Base-by-base conservation (phyloP, 1,140 invertebrate genomes). In the Octopus bimaculoides region DNA sequence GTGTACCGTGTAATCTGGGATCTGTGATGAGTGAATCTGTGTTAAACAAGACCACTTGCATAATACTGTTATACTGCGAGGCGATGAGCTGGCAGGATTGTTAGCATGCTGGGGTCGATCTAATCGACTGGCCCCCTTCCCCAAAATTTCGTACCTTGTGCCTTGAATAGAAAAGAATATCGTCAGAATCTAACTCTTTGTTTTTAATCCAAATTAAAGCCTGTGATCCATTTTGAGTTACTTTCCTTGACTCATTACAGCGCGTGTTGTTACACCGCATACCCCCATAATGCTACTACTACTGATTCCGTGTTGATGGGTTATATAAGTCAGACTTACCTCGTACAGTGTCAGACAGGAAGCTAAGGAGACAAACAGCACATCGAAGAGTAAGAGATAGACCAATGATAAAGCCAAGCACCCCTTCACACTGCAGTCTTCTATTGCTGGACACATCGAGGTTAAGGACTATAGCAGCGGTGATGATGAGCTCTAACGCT, bases 331-430 rank as follows among this genome's bases (percentile, higher is more conserved):
- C 26, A 17, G 71, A 12, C 89, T 90, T 91, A 94, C 94, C 91
- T 97, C 96, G n/a, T 96, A 90, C 90, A 95, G 93, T 41, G 97
- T 96, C 83, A 98, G 91, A 81, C 94, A 83, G 26, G 96, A 93
- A 56, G 96, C 96, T 88, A 98, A 92, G 74, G 95, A 91, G 77
- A 96, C 94, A 75, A 96, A 94, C 74, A 93, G 87, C 71, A 95
- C 91, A 91, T 97, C 98, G 77, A 94, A 92, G 10, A 93, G 85
- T 10, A 96, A 89, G 94, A 96, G 97, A 80, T 94, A 89, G 2
- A 95, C 84, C 84, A 94, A 95, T 26, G 96, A 96, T 81, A 92
- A 85, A 83, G 91, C 94, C 87, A 93, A 92, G 92, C 90, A 96
- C 85, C 92, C 93, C 89, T 93, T 81, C 54, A 83, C 20, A 52